Base-by-base conservation (phyloP, 2,113 vertebrate genomes). In the Indicator indicator region DNA sequence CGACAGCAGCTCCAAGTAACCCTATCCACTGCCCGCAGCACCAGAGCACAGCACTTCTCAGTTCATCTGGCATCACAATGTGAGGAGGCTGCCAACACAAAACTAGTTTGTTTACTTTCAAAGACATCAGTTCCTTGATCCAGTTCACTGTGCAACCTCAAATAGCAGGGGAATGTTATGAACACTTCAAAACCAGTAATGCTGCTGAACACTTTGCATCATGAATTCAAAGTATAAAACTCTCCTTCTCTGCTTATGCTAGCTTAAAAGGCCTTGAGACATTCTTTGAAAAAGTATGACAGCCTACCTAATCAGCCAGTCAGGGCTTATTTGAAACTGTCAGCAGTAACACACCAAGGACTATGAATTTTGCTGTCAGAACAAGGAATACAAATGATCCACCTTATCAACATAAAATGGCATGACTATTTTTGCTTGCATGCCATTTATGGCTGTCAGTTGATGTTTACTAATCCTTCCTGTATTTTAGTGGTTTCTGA, bases 91-190 rank as follows among this genome's bases (percentile, higher is more conserved):
- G 95, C 94, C 96, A 96, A 54, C 38, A 81, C 33, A 83, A 63
- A 94, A 89, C 68, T 33, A 68, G 58, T 86, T 73, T 91, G 83
- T 95, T 96, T 95, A 86, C 94, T 96, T 96, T 90, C 0, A 0
- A 95, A 93, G 83, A 52, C 79, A 89, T 88, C 64, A 28, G 64
- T 59, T 78, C 83, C 86, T 88, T 86, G 76, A 95, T 93, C 76
- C 94, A 83, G 88, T 48, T 77, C 83, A 81, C 80, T 88, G 24
- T 70, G 79, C 88, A 86, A 74, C 76, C 96, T 96, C 95, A 91
- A 92, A 90, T 0, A 86, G 65, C 1, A 0, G 83, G 90, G 76
- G 90, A 81, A 83, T 64, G 88, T 60, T 71, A 93, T 0, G 21
- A 90, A 64, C 56, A 42, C 80, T 56, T 75, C 58, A 85, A 91